Conservation (phyloP, 2,888 invertebrate genomes). For the Polydesmus complanatus region DNA sequence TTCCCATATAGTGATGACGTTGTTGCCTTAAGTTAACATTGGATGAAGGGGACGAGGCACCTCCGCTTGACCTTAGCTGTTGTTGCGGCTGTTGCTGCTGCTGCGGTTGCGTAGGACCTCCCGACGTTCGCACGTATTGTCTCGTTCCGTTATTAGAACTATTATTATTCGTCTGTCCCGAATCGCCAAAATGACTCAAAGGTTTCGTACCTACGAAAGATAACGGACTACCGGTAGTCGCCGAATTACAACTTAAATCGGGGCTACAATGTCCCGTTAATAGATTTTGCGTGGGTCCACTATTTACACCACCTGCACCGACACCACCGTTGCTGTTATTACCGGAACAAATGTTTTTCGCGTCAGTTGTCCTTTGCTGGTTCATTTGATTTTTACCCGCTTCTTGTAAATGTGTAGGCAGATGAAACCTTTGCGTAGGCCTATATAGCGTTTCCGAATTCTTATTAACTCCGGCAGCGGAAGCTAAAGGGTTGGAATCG, state of each 20-base stretch:
- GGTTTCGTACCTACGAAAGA: slow-evolving; percentile 28
- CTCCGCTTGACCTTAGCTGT: background rate
- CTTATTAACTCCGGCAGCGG: slow-evolving; percentile 3
- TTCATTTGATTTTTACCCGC: background rate
- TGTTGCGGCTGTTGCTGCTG: slow-evolving; percentile 28
- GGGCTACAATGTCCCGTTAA: background rate
- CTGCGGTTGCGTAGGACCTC: slow-evolving; percentile 29
- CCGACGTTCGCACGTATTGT: slow-evolving; percentile 3
- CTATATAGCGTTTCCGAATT: slow-evolving; percentile 12
- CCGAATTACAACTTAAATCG: slow-evolving; percentile 7
- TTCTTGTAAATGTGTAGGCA: background rate
- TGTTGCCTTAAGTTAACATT: background rate
- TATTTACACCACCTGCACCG: too few species aligned
- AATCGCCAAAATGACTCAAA: slow-evolving; percentile 29
- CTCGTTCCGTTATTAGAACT: background rate
- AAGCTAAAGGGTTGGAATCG: slow-evolving; percentile 4
- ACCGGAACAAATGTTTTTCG: background rate
- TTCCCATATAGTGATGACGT: slow-evolving; percentile 3
- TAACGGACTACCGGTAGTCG: slow-evolving; percentile 15
- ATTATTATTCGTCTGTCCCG: slow-evolving; percentile 15
- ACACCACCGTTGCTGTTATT: background rate
- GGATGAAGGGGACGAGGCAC: slow-evolving; percentile 15
- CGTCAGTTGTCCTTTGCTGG: background rate
- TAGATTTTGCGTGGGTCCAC: background rate
- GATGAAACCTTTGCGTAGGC: background rate